A percentile compares a stretch with the other conserved stretches of the same genome.
Evolutionary conservation across 2,888 invertebrate species (phyloP).

Genomic region (Leptinotarsa haldemani): DNA sequence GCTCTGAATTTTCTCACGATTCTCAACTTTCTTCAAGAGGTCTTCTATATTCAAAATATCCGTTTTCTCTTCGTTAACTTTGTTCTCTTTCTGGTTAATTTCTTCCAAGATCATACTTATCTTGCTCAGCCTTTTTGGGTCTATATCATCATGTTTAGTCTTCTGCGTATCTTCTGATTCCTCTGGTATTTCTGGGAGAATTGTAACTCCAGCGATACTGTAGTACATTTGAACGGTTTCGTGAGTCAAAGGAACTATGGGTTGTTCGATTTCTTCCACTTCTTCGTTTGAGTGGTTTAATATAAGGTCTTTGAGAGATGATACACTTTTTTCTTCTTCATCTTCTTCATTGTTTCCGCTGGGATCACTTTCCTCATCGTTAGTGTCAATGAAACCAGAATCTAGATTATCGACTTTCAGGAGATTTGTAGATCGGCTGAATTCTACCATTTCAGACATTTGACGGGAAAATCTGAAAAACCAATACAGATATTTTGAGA

Average conservation of each 20-base stretch:
- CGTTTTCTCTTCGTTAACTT: constrained; percentile 7
- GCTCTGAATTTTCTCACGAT: constrained; percentile 42
- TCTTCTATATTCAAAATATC: constrained; percentile 27
- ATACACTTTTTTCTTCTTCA: constrained; percentile 1
- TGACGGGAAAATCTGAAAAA: constrained; percentile 44
- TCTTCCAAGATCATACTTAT: constrained; percentile 51
- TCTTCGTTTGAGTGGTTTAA: neutral
- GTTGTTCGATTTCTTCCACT: constrained; percentile 18
- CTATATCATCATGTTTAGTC: constrained; percentile 46
- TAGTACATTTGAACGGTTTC: constrained; percentile 46
- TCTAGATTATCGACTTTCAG: constrained; percentile 27
- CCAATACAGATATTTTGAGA: neutral
- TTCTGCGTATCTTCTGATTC: constrained; percentile 50
- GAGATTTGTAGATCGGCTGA: constrained; percentile 31
- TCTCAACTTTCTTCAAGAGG: constrained; percentile 23
- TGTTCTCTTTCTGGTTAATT: constrained; percentile 37
- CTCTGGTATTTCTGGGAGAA: constrained; percentile 54
- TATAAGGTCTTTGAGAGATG: neutral
- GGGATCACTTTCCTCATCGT: constrained; percentile 39
- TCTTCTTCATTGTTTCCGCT: constrained; percentile 25
- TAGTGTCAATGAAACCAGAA: constrained; percentile 26
- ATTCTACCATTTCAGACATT: constrained; percentile 44
- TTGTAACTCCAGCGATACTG: constrained; percentile 51
- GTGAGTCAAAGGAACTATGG: constrained; percentile 35
- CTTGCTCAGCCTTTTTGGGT: constrained; percentile 48